Conservation (phyloP, 2,888 invertebrate species). For the Monoplex corrugatus region DNA sequence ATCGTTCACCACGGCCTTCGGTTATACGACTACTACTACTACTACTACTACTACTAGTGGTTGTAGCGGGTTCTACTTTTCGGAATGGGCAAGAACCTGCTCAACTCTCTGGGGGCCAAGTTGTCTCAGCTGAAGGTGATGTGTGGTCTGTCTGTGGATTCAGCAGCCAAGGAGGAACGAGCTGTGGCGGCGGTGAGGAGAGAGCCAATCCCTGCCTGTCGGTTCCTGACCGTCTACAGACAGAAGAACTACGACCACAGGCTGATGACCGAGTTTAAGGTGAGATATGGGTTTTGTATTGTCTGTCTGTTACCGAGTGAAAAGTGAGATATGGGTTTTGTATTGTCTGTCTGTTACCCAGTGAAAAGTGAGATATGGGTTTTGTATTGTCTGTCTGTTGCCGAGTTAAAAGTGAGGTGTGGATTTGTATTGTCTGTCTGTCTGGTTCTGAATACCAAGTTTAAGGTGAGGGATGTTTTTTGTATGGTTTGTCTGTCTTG, state of each 20-base stretch:
- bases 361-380: not conserved
- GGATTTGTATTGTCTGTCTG: not conserved
- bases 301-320: not conserved
- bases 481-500: not conserved
- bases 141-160: slow-evolving; percentile 66
- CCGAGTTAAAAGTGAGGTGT: too few relatives aligned
- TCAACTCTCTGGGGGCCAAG: slow-evolving; percentile 61
- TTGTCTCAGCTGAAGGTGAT: slow-evolving; percentile 63
- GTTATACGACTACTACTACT: not conserved
- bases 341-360: not conserved
- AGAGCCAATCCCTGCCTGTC: slow-evolving; percentile 69
- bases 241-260: slow-evolving; percentile 71
- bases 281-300: slow-evolving; percentile 54
- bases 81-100: slow-evolving; percentile 65
- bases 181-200: slow-evolving; percentile 69
- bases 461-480: not conserved
- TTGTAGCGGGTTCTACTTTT: not conserved
- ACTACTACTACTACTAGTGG: not conserved
- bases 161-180: slow-evolving; percentile 73
- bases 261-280: slow-evolving; percentile 73
- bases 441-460: too few relatives aligned
- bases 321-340: not conserved
- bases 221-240: slow-evolving; percentile 68
- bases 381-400: not conserved
- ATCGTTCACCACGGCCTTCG: not conserved